These are phyloP conservation scores for Athalia cordata DNA, from an alignment of 2,888 invertebrate genomes.

Conservation along the genomic window DNA sequence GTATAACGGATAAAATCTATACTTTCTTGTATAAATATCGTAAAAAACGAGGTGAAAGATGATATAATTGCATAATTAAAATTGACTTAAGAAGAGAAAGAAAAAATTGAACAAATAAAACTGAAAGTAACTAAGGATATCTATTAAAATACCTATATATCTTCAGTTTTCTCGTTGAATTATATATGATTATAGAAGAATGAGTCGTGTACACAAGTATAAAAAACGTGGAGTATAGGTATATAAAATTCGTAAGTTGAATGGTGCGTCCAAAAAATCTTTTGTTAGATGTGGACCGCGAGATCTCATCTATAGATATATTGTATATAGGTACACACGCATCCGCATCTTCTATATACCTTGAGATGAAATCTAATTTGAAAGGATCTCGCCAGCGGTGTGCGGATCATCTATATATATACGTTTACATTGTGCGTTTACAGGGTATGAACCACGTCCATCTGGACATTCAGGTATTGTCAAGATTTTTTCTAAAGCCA, in stretches of 20 bases:
- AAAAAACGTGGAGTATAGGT: background rate
- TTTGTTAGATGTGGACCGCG: constrained; percentile 48
- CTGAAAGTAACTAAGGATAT: too few relatives aligned
- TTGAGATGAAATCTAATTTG: constrained; percentile 61
- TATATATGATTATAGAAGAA: background rate
- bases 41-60: too few relatives aligned
- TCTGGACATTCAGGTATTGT: constrained; percentile 54
- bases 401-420: background rate
- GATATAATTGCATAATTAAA: too few relatives aligned
- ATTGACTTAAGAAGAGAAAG: too few relatives aligned
- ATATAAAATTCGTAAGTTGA: background rate
- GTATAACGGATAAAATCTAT: too few relatives aligned
- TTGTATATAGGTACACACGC: too few relatives aligned
- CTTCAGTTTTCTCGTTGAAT: too few relatives aligned
- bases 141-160: too few relatives aligned
- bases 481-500: constrained; percentile 47
- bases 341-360: constrained; percentile 42
- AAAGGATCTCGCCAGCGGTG: constrained; percentile 57
- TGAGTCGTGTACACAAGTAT: background rate
- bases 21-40: too few relatives aligned
- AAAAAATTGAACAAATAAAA: too few relatives aligned
- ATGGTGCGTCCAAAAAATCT: constrained; percentile 37
- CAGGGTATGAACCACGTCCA: constrained; percentile 45
- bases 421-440: constrained; percentile 46
- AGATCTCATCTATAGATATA: background rate